Evolutionary conservation across 1,140 invertebrate species (phyloP), one percentile per base, ranked within the genome.

Genomic region (Bursaphelenchus mucronatus): DNA sequence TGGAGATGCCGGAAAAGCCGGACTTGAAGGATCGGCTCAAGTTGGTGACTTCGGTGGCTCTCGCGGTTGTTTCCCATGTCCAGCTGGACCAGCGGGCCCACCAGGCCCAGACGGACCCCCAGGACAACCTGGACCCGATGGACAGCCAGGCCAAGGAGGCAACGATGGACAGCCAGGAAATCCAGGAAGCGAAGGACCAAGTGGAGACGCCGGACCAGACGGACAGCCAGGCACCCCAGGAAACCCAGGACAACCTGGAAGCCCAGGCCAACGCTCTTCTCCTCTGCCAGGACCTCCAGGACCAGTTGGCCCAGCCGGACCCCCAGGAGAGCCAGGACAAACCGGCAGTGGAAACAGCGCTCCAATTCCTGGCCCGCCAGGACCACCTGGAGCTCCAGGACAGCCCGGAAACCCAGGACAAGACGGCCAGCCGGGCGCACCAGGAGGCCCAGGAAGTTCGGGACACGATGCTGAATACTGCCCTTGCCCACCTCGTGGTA

Each of bases 81-180:
- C 41, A 50, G 57, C 57, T 59, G 57, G 57, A 45, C 57, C 57
- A 54, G 52, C 52, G 2, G 52, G 52, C 13, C 13, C 52, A n/a
- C 52, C 52, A 15, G 52, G 52, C 3, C 52, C 52, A 6, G 13
- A 17, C 19, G 47, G 47, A 49, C 47, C 47, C 4, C 47, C 47
- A 1, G 47, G 47, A n/a, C 13, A 49, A 49, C 30, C 30, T 5
- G 30, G 30, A 30, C 30, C 30, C 30, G 30, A 30, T 30, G 30
- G 30, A 30, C 30, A 30, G 30, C 30, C 30, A 30, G 30, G 30
- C 30, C 30, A 30, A 30, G 30, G 30, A 30, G 30, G 30, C 30
- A 30, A 30, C 30, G 30, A 30, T 30, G 30, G 30, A 30, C 30
- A 30, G 30, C 30, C 30, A 30, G 30, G 30, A 30, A 30, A 5